Evolutionary conservation across 92 coral and sea anemone species (phyloP), one percentile per base, ranked within the genome.

Genomic region (Parazoanthus darwini): DNA sequence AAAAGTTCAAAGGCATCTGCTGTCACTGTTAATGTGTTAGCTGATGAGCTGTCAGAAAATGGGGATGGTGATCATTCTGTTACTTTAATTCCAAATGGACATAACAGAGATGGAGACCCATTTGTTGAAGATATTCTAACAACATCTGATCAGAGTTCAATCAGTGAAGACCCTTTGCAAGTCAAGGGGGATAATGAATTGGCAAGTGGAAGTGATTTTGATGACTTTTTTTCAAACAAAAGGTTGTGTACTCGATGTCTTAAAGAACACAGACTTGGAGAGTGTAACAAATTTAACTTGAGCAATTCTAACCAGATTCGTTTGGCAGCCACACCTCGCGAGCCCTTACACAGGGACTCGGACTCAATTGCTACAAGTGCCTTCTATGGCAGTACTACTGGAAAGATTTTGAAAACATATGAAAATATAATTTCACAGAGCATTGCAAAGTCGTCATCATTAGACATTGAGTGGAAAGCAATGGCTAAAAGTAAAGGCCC

Each of bases 191-290:
- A 26, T 8, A 56, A 82, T 37, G 79, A 72, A 18, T 71, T 68
- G 8, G 63, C 26, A 68, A 84, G 79, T 71, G 87, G 79, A 20
- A 71, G 87, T 71, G 79, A 84, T 46, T 71, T 11, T 18, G 87
- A 84, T 22, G 87, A 84, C 20, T 6, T 0, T 10, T 48, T 71
- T 33, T 18, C 29, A 18, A 8, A 6, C 36, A 25, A 35, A 13
- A 33, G 48, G 33, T 8, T 16, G 67, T 68, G 87, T 23, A 44
- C 67, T 11, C 33, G 68, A 25, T 84, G 67, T 46, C 29, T 84
- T 43, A 33, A 15, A 1, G 26, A 29, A 25, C 87, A 71, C 25
- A 33, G n/a, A 26, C 79, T 79, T 13, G 87, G 87, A 15, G 16
- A 48, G 63, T 72, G 68, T 26, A 71, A 84, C 33, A 84, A 36